Base-by-base conservation (phyloP, 1,140 invertebrate species). In the Aphis gossypii region DNA sequence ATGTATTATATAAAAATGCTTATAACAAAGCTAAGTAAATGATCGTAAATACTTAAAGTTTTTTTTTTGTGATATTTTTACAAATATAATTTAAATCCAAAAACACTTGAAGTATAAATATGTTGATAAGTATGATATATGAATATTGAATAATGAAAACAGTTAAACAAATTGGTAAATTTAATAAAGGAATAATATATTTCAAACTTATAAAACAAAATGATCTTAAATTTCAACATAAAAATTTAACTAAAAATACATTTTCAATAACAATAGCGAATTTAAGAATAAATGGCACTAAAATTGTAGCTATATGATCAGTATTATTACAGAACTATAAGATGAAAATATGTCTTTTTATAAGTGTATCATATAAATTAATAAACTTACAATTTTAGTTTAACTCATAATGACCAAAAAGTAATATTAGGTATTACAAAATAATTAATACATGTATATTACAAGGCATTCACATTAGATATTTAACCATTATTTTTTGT, bases 231-330 rank as follows among this genome's bases (percentile, higher is more conserved):
- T 90, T n/a, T 68, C 38, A 90, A 90, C 25, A 68, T 68, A 68
- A 90, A 68, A 68, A 68, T 44, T 7, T 41, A 60, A 44, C 9
- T 30, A 90, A 18, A 90, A 60, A 90, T 89, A 90, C 1, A 30
- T 90, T n/a, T 68, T 60, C 6, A 35, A 89, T 25, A 90, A 41
- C 44, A n/a, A 90, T 60, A 90, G 38, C 18, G 8, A 21, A 68
- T 68, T 90, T 56, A 90, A 90, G 54, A 56, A 56, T 56, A 56
- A 90, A 90, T 90, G 89, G 89, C 89, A 90, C 89, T 90, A 90
- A 41, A 60, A 90, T 60, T 68, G 23, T 90, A 90, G 38, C 41
- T 41, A 44, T 44, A 14, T 8, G 41, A 68, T 90, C 88, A 90
- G 54, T 60, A 60, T 30, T 68, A 30, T 60, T 68, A 46, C 54